Percentiles rank a stretch among this genome's conserved stretches.
Evolutionary conservation across 2,888 invertebrate species (phyloP).

Genomic region (Morinoia aosen): DNA sequence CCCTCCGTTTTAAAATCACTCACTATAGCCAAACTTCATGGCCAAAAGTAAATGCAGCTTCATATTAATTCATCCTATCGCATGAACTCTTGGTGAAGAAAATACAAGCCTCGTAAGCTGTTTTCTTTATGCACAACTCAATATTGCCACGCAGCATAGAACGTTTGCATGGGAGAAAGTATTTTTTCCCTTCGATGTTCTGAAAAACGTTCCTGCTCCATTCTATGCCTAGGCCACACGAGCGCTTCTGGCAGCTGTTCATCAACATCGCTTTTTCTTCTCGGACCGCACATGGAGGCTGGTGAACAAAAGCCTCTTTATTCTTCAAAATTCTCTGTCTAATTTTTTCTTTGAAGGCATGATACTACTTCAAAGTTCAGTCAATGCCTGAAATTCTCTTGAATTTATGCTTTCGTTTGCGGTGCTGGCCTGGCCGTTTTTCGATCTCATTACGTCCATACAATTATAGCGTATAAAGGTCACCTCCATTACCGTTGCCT

Average conservation of each 20-base stretch:
- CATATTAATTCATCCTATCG: background rate
- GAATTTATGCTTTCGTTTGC: background rate
- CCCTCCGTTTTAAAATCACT: background rate
- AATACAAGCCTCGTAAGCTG: background rate
- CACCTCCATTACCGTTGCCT: background rate
- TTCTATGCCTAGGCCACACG: background rate
- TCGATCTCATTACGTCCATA: background rate
- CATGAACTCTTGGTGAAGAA: background rate
- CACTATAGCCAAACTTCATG: background rate
- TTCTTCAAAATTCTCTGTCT: background rate
- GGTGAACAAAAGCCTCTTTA: background rate
- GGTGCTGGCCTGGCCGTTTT: background rate
- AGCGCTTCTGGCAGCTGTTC: background rate
- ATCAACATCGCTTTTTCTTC: background rate
- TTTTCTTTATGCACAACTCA: background rate
- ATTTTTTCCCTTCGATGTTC: background rate
- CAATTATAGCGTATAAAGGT: too few species aligned
- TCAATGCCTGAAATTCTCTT: background rate
- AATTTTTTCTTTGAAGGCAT: background rate
- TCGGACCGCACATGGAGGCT: background rate
- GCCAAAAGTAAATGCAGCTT: background rate
- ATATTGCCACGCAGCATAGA: background rate
- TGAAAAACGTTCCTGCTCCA: background rate
- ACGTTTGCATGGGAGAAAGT: background rate
- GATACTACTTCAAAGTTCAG: background rate